Evolutionary conservation across 2,888 invertebrate species (phyloP).

Genomic region (Harpagoxenus sublaevis): DNA sequence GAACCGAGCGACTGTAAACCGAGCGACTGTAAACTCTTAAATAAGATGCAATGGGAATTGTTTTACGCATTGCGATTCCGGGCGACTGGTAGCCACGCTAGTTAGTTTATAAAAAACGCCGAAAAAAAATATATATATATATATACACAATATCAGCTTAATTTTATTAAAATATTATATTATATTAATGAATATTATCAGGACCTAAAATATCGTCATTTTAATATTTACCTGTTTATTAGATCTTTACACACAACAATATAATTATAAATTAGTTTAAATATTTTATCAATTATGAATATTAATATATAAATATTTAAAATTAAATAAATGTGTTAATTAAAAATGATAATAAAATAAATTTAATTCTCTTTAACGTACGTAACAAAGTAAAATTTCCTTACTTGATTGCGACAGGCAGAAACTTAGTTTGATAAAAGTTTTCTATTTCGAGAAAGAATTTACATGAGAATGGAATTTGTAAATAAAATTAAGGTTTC

Average conservation of each 20-base stretch:
- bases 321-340: neutral
- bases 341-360: neutral
- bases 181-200: neutral
- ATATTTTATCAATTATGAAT: neutral
- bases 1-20: neutral
- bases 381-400: neutral
- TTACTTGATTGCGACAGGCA: neutral
- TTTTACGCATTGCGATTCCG: neutral
- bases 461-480: neutral
- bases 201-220: neutral
- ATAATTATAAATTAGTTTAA: neutral
- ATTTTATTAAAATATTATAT: neutral
- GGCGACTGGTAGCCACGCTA: neutral
- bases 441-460: constrained; percentile 1
- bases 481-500: constrained; percentile 9
- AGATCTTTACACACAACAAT: neutral
- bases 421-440: neutral
- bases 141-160: no score
- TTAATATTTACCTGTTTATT: neutral
- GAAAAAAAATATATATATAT: neutral
- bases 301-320: neutral
- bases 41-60: constrained; percentile 7
- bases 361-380: neutral
- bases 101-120: neutral
- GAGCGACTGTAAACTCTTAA: neutral